phyloP scores from a whole-genome alignment of 2,797 vertebrate genomes.

The Pelodytes ibericus region DNA sequence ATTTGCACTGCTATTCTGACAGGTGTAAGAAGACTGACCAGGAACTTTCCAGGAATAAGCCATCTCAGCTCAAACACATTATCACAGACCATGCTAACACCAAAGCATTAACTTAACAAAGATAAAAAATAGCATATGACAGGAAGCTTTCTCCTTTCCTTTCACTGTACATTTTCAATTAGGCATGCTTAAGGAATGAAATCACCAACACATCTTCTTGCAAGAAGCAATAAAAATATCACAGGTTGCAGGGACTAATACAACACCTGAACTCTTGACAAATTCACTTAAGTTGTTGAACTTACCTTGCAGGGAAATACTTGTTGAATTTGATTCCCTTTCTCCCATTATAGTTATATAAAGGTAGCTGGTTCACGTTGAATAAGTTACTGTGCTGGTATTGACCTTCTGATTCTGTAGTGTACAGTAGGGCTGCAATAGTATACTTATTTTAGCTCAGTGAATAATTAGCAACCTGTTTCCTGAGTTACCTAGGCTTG shows the following conservation, averaged over 20 bases:
- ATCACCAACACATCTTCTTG: conserved; percentile 37
- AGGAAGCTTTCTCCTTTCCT: conserved; percentile 17
- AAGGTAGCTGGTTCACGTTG: conserved; percentile 54
- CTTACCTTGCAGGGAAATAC: conserved; percentile 80
- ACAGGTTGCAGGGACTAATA: conserved; percentile 47
- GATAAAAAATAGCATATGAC: conserved; percentile 23
- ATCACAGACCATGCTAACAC: conserved; percentile 38
- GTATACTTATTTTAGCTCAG: conserved; percentile 72
- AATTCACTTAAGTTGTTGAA: conserved; percentile 24
- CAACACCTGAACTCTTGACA: conserved; percentile 49
- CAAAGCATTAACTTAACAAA: conserved; percentile 44
- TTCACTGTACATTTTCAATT: conserved; percentile 43
- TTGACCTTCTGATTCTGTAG: conserved; percentile 72
- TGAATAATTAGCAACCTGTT: conserved; percentile 81
- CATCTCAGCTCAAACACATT: conserved; percentile 21
- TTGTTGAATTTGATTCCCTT: conserved; percentile 65
- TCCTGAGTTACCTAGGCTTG: conserved; percentile 85
- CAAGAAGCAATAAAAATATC: conserved; percentile 41
- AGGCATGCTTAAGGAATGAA: conserved; percentile 43
- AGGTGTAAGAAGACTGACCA: conserved; percentile 20
- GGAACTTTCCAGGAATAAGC: conserved; percentile 26
- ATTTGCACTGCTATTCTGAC: conserved; percentile 37
- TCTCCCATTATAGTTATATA: conserved; percentile 70
- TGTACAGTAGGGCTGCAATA: conserved; percentile 65
- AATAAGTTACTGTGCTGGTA: conserved; percentile 61